Evolutionary conservation across 2,888 invertebrate genomes (phyloP).

Genomic region (Ernsta delagoae): DNA sequence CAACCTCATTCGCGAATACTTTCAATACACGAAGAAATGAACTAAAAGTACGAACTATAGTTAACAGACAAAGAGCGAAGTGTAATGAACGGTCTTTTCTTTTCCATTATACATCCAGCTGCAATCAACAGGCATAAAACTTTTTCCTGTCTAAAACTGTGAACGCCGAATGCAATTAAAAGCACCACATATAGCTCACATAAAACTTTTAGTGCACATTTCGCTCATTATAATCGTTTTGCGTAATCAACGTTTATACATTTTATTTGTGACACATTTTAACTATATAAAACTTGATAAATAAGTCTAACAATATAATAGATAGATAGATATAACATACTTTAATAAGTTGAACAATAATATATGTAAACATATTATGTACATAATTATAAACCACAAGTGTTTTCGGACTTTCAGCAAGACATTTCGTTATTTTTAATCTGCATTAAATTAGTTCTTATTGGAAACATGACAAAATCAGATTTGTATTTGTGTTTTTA

Average conservation of each 20-base stretch:
- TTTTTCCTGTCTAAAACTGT: constrained; percentile 6
- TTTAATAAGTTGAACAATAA: too few relatives aligned
- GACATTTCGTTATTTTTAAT: too few relatives aligned
- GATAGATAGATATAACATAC: too few relatives aligned
- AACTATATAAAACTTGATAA: background rate
- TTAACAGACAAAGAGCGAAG: background rate
- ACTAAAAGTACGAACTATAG: background rate
- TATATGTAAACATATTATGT: too few relatives aligned
- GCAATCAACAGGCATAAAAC: constrained; percentile 3
- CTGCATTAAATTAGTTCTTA: too few relatives aligned
- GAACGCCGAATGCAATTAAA: constrained; percentile 29
- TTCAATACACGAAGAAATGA: background rate
- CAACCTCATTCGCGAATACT: background rate
- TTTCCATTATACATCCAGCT: background rate
- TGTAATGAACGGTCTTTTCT: background rate
- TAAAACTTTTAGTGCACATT: constrained; percentile 23
- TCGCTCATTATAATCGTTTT: constrained; percentile 16
- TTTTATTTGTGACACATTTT: background rate
- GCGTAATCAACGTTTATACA: constrained; percentile 7
- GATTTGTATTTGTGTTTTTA: too few relatives aligned
- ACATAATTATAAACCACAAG: too few relatives aligned
- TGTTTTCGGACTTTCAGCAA: too few relatives aligned
- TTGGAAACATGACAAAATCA: too few relatives aligned
- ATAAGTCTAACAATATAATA: background rate
- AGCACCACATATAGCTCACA: constrained; percentile 14